Evolutionary conservation across 2,888 invertebrate genomes (phyloP), one percentile per base, ranked within the genome.

Genomic region (Drosophila demipolita): DNA sequence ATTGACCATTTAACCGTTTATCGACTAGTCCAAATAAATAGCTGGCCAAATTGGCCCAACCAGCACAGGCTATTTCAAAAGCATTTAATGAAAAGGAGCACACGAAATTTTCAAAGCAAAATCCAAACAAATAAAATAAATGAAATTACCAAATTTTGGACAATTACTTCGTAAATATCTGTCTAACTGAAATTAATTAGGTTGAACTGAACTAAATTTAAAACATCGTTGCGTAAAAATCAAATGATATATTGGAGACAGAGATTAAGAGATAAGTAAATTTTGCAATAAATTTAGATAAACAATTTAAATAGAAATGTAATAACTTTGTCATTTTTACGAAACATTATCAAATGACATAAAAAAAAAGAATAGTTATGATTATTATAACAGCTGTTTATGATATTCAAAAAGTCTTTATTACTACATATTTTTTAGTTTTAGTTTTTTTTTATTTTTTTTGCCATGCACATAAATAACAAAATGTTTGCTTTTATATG

Each of bases 401-500:
- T 42, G 50, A 59, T 33, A 50, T 49, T 61, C 12, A 52, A 38
- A 49, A 9, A 49, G 33, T 3, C 8, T n/a, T 5, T 8, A n/a
- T 15, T 45, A 23, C 4, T 17, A n/a, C n/a, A n/a, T 11, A 5
- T 52, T 50, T 32, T 2, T 35, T 40, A 59, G 4, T 35, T n/a
- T n/a, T 15, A 38, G 17, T 12, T 29, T 17, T n/a, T 17, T n/a
- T n/a, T 38, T 29, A 12, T 29, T 38, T 23, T 23, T 23, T 55
- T 38, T 8, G 6, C 12, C 35, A n/a, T 36, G 48, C n/a, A 23
- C 60, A 66, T 58, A 74, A 66, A 73, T 66, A 73, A 57, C 35
- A 60, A 73, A 73, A n/a, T n/a, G n/a, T n/a, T n/a, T n/a, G n/a
- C n/a, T n/a, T n/a, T n/a, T n/a, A n/a, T n/a, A n/a, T n/a, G n/a